These are phyloP conservation scores for Ciconia nigra DNA, from an alignment of 2,797 vertebrate species.

Conservation along the genomic window DNA sequence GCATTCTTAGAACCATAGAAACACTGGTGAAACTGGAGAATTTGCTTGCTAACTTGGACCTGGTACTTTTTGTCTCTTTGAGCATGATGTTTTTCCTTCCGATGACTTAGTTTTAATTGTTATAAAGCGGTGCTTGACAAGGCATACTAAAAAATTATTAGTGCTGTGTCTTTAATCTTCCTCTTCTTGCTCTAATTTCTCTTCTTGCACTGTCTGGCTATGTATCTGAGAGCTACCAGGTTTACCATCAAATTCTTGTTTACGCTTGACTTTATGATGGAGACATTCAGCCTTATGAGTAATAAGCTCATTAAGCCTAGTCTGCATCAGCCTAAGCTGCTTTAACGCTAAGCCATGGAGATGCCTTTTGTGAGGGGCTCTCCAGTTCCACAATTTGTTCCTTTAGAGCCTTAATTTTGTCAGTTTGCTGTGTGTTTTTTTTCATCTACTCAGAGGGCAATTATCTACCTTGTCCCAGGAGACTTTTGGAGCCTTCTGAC, in stretches of 20 bases:
- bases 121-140: background rate
- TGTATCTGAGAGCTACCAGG: background rate
- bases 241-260: constrained; percentile 6
- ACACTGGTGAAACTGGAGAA: background rate
- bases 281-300: constrained; percentile 4
- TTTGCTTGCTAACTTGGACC: background rate
- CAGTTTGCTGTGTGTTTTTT: background rate
- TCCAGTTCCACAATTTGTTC: background rate
- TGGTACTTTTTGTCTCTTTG: background rate
- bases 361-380: background rate
- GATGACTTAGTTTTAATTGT: background rate
- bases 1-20: background rate
- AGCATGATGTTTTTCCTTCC: background rate
- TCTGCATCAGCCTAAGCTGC: background rate
- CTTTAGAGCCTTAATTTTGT: background rate
- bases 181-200: background rate
- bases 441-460: background rate
- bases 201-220: background rate
- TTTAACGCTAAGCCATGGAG: background rate
- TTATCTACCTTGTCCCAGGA: background rate
- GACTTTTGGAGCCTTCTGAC: background rate
- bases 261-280: constrained; percentile 22
- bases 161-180: background rate
- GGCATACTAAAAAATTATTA: background rate
- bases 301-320: constrained; percentile 31